These are phyloP conservation scores for Drosophila birchii DNA, from an alignment of 2,888 invertebrate genomes.

Conservation along the genomic window DNA sequence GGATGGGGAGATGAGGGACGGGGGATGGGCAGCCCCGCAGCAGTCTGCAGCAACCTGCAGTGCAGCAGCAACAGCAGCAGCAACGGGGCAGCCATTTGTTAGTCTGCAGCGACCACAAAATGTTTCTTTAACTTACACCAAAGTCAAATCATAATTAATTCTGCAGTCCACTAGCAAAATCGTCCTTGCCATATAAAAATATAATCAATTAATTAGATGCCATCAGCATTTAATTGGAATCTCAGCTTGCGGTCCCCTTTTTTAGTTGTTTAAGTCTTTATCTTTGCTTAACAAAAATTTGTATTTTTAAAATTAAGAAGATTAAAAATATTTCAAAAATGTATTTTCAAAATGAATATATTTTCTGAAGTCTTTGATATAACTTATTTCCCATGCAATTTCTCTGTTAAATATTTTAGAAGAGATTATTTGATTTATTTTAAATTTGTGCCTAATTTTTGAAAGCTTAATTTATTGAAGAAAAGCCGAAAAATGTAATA, in stretches of 20 bases:
- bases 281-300: too few relatives aligned
- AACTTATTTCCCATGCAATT: too few relatives aligned
- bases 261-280: neutral
- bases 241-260: neutral
- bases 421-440: too few relatives aligned
- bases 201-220: conserved; percentile 39
- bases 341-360: too few relatives aligned
- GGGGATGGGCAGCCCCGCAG: neutral
- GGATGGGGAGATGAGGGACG: conserved; percentile 1
- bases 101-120: conserved; percentile 52
- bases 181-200: conserved; percentile 34
- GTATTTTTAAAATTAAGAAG: too few relatives aligned
- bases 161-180: conserved; percentile 36
- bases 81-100: conserved; percentile 47
- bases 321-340: too few relatives aligned
- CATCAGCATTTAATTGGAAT: conserved; percentile 33
- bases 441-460: too few relatives aligned
- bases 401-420: too few relatives aligned
- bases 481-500: too few relatives aligned
- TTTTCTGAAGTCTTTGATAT: too few relatives aligned
- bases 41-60: conserved; percentile 23
- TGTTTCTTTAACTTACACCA: conserved; percentile 47
- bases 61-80: conserved; percentile 5
- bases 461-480: too few relatives aligned
- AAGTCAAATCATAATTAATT: conserved; percentile 63